Evolutionary conservation across 2,113 vertebrate species (phyloP), one percentile per base, ranked within the genome.

Genomic region (Xiphorhynchus elegans): DNA sequence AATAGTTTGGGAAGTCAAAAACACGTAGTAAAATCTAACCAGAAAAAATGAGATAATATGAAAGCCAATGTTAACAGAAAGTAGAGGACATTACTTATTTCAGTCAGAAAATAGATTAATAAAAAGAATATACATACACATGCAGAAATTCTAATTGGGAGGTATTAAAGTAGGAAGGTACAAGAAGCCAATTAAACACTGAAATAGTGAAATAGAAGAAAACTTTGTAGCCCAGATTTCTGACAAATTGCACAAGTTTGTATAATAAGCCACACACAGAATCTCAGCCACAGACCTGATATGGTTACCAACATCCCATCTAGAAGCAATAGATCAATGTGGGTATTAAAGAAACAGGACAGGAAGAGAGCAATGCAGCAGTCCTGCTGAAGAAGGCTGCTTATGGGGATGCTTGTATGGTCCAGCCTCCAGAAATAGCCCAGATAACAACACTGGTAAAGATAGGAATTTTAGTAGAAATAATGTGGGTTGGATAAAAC

Each of bases 351-450:
- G 21, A 76, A 75, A 69, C 1, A 40, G 21, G n/a, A 40, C 14
- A 80, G n/a, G 37, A 24, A 18, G 21, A 50, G 10, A 70, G 20
- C 29, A 70, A 47, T 76, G 26, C 42, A 64, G 21, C 10, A 33
- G 25, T 46, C 44, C 10, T 8, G 21, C 16, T n/a, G n/a, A 64
- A 70, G 21, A 17, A 53, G 4, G 8, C 15, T 46, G 5, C 2
- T 68, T 63, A 17, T 23, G 4, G 10, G 12, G 10, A 2, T 86
- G 50, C 7, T 64, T 50, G 28, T 20, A 10, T 17, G 11, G 18
- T 25, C 25, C 5, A 20, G 21, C 4, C 40, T 49, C 7, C 4
- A 12, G 0, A 0, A 64, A 35, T 5, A 89, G 7, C 25, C n/a
- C 37, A 24, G 6, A 16, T 44, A 70, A 66, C n/a, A 25, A 3